These are phyloP conservation scores for Agrotis ipsilon DNA, from an alignment of 2,888 invertebrate genomes.

Conservation along the genomic window DNA sequence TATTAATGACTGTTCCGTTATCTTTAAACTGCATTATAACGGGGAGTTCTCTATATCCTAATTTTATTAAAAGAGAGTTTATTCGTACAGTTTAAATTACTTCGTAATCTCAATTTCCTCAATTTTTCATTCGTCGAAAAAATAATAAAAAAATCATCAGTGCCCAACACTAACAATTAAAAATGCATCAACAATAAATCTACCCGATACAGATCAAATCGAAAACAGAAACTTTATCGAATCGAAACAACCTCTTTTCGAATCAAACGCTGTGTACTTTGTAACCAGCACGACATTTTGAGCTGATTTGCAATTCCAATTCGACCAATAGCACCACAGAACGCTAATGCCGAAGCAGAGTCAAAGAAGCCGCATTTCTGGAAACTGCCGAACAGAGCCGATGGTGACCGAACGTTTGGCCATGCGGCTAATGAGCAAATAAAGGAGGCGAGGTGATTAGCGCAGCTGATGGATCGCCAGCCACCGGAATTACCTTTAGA, in stretches of 20 bases:
- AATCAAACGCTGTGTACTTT: slow-evolving; percentile 19
- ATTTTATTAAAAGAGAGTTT: no score
- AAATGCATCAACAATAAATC: slow-evolving; percentile 27
- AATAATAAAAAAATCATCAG: slow-evolving; percentile 22
- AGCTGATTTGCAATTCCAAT: slow-evolving; percentile 52
- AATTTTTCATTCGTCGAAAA: neutral
- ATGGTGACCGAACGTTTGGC: slow-evolving; percentile 37
- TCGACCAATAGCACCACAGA: slow-evolving; percentile 21
- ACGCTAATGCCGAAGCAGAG: slow-evolving; percentile 43
- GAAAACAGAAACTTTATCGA: slow-evolving; percentile 12
- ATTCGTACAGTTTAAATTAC: neutral
- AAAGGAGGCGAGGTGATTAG: slow-evolving; percentile 60
- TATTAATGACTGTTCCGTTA: no score
- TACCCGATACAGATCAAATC: slow-evolving; percentile 23
- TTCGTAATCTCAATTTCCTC: neutral
- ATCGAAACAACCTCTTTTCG: slow-evolving; percentile 2
- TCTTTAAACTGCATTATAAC: no score
- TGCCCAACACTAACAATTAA: slow-evolving; percentile 13
- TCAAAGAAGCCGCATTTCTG: slow-evolving; percentile 46
- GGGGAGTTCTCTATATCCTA: no score
- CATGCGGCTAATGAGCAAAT: slow-evolving; percentile 64
- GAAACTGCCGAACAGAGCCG: slow-evolving; percentile 50
- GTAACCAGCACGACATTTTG: slow-evolving; percentile 35
- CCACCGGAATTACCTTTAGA: slow-evolving; percentile 56
- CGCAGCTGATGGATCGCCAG: slow-evolving; percentile 55